Percentiles rank a stretch among this genome's conserved stretches.
Conservation (phyloP, 2,113 vertebrate species). For the Phainopepla nitens region DNA sequence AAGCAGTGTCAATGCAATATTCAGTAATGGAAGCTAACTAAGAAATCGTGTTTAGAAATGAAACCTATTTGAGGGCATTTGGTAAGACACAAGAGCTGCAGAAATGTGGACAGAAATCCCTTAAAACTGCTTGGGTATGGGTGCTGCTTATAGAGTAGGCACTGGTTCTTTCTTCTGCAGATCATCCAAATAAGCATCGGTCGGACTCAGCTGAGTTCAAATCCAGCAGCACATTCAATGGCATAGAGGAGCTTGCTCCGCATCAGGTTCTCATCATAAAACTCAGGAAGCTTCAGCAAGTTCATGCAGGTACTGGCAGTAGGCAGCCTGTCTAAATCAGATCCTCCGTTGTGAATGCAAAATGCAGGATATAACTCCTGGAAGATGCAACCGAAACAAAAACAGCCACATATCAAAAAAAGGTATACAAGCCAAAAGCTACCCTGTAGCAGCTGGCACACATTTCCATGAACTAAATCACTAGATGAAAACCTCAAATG, state of each 20-base stretch:
- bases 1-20: constrained; percentile 55
- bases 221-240: constrained; percentile 95
- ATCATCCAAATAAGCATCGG: neutral
- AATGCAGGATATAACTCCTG: constrained; percentile 97
- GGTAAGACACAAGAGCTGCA: constrained; percentile 41
- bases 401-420: neutral
- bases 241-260: constrained; percentile 95
- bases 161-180: constrained; percentile 32
- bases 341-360: constrained; percentile 96
- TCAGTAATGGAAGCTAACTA: constrained; percentile 43
- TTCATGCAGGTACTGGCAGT: constrained; percentile 99
- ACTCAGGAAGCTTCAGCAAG: constrained; percentile 96
- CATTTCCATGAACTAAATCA: neutral
- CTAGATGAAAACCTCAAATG: neutral
- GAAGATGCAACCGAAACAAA: neutral
- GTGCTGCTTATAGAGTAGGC: constrained; percentile 59
- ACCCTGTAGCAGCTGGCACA: neutral
- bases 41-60: constrained; percentile 44
- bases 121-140: constrained; percentile 17
- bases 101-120: constrained; percentile 35
- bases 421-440: neutral
- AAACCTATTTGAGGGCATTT: constrained; percentile 49
- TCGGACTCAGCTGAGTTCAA: constrained; percentile 90
- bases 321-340: constrained; percentile 90
- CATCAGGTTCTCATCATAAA: constrained; percentile 90